Evolutionary conservation across 2,888 invertebrate species (phyloP), one percentile per base, ranked within the genome.

Genomic region (Cantharis flavilabris): DNA sequence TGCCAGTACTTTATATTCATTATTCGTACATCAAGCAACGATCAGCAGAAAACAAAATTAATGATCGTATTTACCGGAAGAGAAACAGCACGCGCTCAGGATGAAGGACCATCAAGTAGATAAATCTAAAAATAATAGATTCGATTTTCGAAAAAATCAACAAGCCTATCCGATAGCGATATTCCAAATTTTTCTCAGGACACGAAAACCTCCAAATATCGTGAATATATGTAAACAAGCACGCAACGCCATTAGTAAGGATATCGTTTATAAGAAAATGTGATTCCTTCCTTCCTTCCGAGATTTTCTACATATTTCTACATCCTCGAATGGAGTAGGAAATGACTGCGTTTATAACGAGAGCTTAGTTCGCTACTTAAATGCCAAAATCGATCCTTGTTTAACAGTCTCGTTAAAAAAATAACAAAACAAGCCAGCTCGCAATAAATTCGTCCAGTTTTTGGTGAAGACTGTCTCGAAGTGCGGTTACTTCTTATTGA

Each of bases 41-140:
- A 76, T 79, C 79, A 72, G 69, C 76, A 76, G 62, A 74, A 73
- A 79, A 79, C 73, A 72, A 79, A 79, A 76, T 79, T 79, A 79
- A 79, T 79, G 79, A 79, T 79, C 74, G 76, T 75, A 78, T 79
- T 79, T 76, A 72, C 76, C 71, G 72, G 70, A 76, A 78, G 70
- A 76, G 76, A 78, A 76, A 73, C 75, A 72, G 73, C 73, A 78
- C 72, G 71, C 71, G 64, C 73, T 76, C 71, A 62, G 70, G 71
- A 69, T 74, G 72, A 67, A 76, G 72, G 65, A 70, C 69, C 72
- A 72, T 79, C 79, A 72, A 75, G 69, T 70, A 76, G 69, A 75
- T 79, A 76, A 76, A 79, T 79, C 76, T 75, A 33, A 30, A 72
- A 79, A 79, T 79, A 79, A 79, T 76, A 76, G 78, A 73, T 67